These are phyloP conservation scores for Drosophila rufa DNA, from an alignment of 1,140 invertebrate genomes.

Conservation along the genomic window DNA sequence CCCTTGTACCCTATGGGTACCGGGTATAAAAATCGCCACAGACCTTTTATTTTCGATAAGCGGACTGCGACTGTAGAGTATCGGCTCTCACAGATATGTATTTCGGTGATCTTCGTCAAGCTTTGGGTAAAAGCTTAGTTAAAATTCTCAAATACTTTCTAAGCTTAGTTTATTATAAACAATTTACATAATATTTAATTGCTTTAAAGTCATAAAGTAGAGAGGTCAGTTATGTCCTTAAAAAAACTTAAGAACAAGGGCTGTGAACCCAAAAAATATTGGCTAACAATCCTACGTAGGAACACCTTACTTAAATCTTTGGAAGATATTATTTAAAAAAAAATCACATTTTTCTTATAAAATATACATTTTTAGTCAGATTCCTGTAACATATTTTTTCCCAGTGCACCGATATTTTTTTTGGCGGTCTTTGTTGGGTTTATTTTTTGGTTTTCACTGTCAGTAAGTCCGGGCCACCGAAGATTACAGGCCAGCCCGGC, in stretches of 20 bases:
- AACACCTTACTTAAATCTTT: too few species aligned
- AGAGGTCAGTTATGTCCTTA: not conserved
- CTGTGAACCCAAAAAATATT: too few species aligned
- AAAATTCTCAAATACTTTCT: not conserved
- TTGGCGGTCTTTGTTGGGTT: slow-evolving; percentile 20
- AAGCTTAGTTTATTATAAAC: not conserved
- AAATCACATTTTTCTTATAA: too few species aligned
- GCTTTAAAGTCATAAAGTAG: not conserved
- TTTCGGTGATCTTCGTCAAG: too few species aligned
- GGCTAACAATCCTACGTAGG: too few species aligned
- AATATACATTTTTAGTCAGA: too few species aligned
- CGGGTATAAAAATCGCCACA: too few species aligned
- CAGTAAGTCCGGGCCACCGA: slow-evolving; percentile 47
- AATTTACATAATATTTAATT: not conserved
- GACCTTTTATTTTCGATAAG: too few species aligned
- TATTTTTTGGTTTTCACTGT: slow-evolving; percentile 54
- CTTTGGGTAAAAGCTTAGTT: not conserved
- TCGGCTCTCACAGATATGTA: too few species aligned
- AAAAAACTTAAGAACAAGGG: not conserved
- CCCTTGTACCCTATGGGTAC: too few species aligned
- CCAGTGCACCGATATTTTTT: slow-evolving; percentile 5
- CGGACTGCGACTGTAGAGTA: too few species aligned
- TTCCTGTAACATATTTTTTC: not conserved
- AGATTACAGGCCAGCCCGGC: slow-evolving; percentile 32
- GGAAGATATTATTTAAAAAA: too few species aligned